Percentiles rank a stretch among this genome's conserved stretches.
phyloP scores from a whole-genome alignment of 37 sponge, comb jelly and placozoan species.

The Chondrosia reniformis region DNA sequence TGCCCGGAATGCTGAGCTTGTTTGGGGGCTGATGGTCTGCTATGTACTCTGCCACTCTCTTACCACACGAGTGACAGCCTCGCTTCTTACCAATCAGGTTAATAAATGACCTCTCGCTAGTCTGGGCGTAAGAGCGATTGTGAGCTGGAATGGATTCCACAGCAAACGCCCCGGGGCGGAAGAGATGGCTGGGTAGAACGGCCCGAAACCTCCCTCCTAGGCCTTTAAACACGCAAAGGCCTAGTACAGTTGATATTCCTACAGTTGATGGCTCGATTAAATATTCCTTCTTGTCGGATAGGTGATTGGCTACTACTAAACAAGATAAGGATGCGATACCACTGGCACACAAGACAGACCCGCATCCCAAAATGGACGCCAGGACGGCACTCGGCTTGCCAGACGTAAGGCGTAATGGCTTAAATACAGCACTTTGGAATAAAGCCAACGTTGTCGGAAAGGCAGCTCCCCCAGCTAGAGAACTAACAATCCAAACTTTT shows the following conservation, averaged over 20 bases:
- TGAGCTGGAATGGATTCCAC: constrained; percentile 51
- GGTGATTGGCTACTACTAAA: not conserved
- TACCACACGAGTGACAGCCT: constrained; percentile 79
- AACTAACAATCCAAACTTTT: too few relatives aligned
- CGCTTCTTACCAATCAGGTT: constrained; percentile 33
- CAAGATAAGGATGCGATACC: constrained; percentile 40
- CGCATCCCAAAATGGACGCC: constrained; percentile 36
- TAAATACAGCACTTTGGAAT: constrained; percentile 44
- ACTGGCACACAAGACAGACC: constrained; percentile 34
- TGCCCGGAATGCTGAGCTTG: constrained; percentile 9
- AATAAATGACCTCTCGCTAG: constrained; percentile 30
- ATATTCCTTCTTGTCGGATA: not conserved
- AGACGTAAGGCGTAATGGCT: constrained; percentile 45
- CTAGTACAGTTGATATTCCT: constrained; percentile 28
- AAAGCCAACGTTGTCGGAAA: constrained; percentile 56
- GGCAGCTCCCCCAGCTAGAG: constrained; percentile 36
- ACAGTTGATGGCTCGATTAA: too few relatives aligned
- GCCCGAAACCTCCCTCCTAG: constrained; percentile 65
- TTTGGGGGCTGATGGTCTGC: constrained; percentile 78
- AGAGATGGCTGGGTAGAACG: constrained; percentile 67
- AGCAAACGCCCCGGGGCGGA: constrained; percentile 69
- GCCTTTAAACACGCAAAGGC: constrained; percentile 45
- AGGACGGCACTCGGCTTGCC: not conserved
- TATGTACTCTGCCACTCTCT: constrained; percentile 21
- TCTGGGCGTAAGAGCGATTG: constrained; percentile 18